Base-by-base conservation (phyloP, 2,888 invertebrate genomes). In the Drymonia ruficornis region DNA sequence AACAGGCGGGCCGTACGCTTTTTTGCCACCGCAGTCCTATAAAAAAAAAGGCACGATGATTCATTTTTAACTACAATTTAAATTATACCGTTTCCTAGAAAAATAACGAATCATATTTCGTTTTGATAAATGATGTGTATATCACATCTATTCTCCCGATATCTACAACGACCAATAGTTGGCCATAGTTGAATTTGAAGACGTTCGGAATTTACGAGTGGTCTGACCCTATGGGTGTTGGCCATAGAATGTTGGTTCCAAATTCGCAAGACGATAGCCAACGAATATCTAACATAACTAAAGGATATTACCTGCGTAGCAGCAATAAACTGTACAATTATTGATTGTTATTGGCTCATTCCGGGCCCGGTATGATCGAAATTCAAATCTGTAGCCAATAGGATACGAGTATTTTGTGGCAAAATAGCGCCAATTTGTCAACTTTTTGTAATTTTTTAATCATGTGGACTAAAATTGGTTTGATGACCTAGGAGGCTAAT, bases 141-240 rank as follows among this genome's bases (percentile, higher is more conserved):
- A 59, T 19, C 72, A 13, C 55, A 69, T 89, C 89, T 59, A 86
- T 78, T 36, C 40, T 52, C 13, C 59, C 0, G 69, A 80, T 11
- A 73, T 85, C 86, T 50, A 11, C 53, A 70, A 68, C 77, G 74
- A 80, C 83, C 89, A 87, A 89, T 89, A 91, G 89, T 91, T 90
- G 79, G 84, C 87, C 89, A 91, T 90, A 91, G 91, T 91, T 91
- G 89, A 89, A 89, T 90, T 88, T 89, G 89, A 89, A 91, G 91
- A 90, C 81, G 89, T 83, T 80, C 62, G 85, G 86, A 90, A 91
- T 91, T 90, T 87, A 89, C 88, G 89, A 91, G 89, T 89, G 77
- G 80, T 79, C 78, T 81, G 80, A 84, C 84, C 86, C 89, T 83
- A 87, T 87, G 89, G 90, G 89, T 81, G 87, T 79, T 76, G 73